These are phyloP conservation scores for Sminthopsis crassicaudata DNA, from an alignment of 2,113 vertebrate genomes.

Conservation along the genomic window DNA sequence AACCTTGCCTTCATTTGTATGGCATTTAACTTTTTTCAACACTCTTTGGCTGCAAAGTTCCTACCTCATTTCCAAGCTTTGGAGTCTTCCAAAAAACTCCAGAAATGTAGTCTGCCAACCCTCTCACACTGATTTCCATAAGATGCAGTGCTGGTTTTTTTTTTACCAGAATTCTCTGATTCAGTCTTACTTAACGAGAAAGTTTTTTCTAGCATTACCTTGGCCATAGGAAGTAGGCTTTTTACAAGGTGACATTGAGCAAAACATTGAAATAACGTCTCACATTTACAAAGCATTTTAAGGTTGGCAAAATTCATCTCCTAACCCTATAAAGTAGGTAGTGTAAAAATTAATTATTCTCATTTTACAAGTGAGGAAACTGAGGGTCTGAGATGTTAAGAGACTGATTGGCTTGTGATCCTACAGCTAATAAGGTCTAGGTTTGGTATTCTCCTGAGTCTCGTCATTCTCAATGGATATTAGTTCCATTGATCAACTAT, in stretches of 20 bases:
- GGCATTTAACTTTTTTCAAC: conserved; percentile 27
- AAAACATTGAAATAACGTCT: not conserved
- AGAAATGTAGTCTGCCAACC: not conserved
- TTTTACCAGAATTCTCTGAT: conserved; percentile 13
- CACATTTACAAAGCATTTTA: not conserved
- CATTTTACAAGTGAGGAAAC: not conserved
- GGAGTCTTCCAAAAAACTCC: not conserved
- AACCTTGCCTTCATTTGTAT: not conserved
- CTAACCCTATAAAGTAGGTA: not conserved
- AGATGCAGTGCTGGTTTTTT: conserved; percentile 3
- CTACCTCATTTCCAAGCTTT: not conserved
- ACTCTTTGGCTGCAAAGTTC: not conserved
- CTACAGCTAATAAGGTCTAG: not conserved
- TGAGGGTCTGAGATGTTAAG: not conserved
- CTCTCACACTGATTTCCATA: not conserved
- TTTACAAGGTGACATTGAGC: not conserved
- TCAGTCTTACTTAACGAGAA: not conserved
- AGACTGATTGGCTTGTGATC: not conserved
- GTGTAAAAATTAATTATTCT: not conserved
- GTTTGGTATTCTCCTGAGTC: not conserved
- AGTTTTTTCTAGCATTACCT: not conserved
- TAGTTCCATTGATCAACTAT: no score
- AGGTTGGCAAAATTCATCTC: not conserved
- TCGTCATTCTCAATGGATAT: not conserved
- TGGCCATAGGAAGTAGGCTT: not conserved